Evolutionary conservation across 2,888 invertebrate species (phyloP), one percentile per base, ranked within the genome.

Genomic region (Labia minor): DNA sequence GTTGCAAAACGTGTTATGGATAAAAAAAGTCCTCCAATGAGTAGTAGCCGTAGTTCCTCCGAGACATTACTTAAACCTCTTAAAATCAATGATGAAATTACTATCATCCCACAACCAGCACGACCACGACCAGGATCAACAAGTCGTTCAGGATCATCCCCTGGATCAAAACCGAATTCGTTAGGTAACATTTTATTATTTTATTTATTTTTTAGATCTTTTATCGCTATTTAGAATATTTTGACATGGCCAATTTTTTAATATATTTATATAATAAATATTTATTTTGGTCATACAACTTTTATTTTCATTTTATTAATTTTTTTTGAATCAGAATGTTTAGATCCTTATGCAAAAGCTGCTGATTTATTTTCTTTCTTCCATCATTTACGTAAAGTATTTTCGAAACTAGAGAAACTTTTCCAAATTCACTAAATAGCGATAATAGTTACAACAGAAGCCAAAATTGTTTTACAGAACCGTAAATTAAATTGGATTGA

Each of bases 31-130:
- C 77, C 80, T 71, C 77, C 80, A 0, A 49, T 49, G 49, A 10
- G 8, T 49, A 16, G 49, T 16, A 49, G 49, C 16, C 49, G 49
- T 16, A 49, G 16, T 49, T 16, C 49, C 16, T 62, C 66, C 71
- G 89, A 90, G 73, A 83, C 89, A 19, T 77, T 87, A 70, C 77
- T 88, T 71, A 91, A 90, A 76, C 91, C 92, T 65, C 77, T 92
- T 70, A 91, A 90, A 79, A 92, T 92, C 73, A 92, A 91, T 76
- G 90, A 92, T 77, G 92, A 92, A 79, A 92, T 92, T 73, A 92
- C 92, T 69, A 92, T 92, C 73, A 92, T 90, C 80, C 90, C 92
- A 72, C 91, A 92, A 77, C 89, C 92, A 71, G 85, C 86, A 49
- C 70, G 71, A 8, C 69, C 71, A 11, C 72, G 69, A n/a, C 69